phyloP scores from a whole-genome alignment of 2,888 invertebrate species.

The Branchipolynoe longqiensis region DNA sequence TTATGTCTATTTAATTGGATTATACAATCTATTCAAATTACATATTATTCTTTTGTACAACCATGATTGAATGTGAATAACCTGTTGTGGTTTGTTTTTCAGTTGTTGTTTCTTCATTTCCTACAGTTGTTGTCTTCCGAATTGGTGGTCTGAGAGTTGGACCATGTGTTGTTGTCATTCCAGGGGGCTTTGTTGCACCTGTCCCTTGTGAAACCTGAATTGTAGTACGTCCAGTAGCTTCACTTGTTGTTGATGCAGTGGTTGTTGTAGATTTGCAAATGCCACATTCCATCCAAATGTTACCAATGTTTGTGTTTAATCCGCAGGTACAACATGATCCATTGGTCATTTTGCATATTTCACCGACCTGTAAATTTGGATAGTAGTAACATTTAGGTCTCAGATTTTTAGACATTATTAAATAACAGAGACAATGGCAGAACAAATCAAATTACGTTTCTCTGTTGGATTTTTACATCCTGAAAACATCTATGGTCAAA shows the following conservation, averaged over 20 bases:
- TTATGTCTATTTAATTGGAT: no score
- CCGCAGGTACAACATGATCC: neutral
- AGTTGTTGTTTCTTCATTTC: neutral
- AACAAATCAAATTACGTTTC: no score
- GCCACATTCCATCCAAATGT: no score
- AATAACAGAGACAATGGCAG: no score
- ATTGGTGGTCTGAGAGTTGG: neutral
- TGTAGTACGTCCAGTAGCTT: neutral
- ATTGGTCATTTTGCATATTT: neutral
- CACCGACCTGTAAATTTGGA: neutral
- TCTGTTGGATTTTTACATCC: no score
- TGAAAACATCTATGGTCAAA: no score
- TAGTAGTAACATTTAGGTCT: no score
- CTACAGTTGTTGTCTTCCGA: neutral
- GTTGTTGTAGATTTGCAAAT: neutral
- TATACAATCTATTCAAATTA: neutral
- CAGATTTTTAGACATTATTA: no score
- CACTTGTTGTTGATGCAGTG: neutral
- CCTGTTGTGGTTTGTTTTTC: neutral
- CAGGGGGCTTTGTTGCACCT: neutral
- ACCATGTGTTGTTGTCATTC: neutral
- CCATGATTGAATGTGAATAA: no score
- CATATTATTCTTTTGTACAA: neutral
- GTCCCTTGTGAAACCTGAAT: no score
- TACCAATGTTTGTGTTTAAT: neutral